Conservation (phyloP, 2,797 vertebrate species). For the Lagorchestes hirsutus region DNA sequence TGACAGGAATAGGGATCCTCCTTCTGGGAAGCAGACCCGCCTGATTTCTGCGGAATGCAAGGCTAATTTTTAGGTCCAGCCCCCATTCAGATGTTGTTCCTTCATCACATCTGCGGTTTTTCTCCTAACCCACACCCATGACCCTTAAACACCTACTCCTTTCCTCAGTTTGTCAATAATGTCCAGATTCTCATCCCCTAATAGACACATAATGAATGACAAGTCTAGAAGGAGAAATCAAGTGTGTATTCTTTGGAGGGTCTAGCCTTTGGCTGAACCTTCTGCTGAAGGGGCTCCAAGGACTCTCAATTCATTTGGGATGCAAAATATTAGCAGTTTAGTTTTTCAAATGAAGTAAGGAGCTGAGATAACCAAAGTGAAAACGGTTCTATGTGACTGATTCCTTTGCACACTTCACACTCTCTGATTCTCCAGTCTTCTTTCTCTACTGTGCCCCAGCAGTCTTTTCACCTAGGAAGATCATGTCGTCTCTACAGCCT, state of each 20-base stretch:
- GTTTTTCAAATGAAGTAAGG: slow-evolving; percentile 67
- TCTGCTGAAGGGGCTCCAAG: slow-evolving; percentile 54
- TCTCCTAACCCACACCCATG: slow-evolving; percentile 47
- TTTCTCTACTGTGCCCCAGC: background rate
- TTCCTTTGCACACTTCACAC: slow-evolving; percentile 41
- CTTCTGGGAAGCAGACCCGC: slow-evolving; percentile 57
- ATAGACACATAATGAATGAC: slow-evolving; percentile 4
- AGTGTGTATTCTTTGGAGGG: slow-evolving; percentile 24
- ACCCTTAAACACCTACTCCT: slow-evolving; percentile 38
- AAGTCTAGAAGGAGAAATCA: slow-evolving; percentile 44
- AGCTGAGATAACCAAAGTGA: slow-evolving; percentile 70
- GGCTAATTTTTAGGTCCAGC: slow-evolving; percentile 18
- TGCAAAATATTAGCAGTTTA: slow-evolving; percentile 66
- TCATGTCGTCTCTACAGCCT: background rate
- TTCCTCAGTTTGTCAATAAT: slow-evolving; percentile 51
- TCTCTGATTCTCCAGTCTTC: background rate
- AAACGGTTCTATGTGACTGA: slow-evolving; percentile 60
- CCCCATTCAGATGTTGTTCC: slow-evolving; percentile 53
- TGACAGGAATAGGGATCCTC: slow-evolving; percentile 49
- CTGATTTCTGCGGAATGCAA: slow-evolving; percentile 56
- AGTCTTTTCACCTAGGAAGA: background rate
- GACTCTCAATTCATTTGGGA: slow-evolving; percentile 54
- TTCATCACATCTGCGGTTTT: slow-evolving; percentile 57
- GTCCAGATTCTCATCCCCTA: slow-evolving; percentile 39
- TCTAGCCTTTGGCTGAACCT: slow-evolving; percentile 60